phyloP scores from a whole-genome alignment of 2,113 vertebrate species.

The Stictonetta naevosa region DNA sequence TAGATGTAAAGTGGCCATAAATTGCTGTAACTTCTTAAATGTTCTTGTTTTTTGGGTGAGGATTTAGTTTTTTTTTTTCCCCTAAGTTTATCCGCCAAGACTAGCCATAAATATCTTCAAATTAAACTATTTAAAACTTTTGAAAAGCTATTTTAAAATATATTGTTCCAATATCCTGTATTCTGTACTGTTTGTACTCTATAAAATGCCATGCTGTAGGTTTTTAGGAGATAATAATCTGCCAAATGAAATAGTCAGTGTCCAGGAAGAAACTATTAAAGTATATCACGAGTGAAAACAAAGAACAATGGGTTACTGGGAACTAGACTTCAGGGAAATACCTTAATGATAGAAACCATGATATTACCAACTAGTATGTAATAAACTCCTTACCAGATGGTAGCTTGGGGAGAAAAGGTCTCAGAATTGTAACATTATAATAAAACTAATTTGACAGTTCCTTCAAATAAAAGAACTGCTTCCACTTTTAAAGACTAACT shows the following conservation, averaged over 20 bases:
- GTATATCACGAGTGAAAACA: neutral
- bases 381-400: conserved; percentile 10
- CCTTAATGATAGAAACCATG: neutral
- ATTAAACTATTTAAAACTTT: neutral
- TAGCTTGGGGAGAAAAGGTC: neutral
- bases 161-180: neutral
- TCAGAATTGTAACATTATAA: neutral
- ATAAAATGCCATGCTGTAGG: neutral
- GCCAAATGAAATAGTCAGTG: neutral
- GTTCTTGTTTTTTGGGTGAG: neutral
- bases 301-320: neutral
- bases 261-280: neutral
- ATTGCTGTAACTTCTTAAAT: neutral
- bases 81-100: neutral
- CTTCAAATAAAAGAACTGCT: conserved; percentile 2
- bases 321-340: conserved; percentile 1
- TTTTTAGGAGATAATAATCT: neutral
- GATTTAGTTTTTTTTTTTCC: neutral
- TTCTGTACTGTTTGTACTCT: neutral
- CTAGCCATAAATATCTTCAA: neutral
- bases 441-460: conserved; percentile 5
- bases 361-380: neutral
- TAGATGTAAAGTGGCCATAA: neutral
- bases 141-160: neutral
- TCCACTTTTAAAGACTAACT: neutral